Base-by-base conservation (phyloP, 1,140 invertebrate species). In the Heliconius nattereri region DNA sequence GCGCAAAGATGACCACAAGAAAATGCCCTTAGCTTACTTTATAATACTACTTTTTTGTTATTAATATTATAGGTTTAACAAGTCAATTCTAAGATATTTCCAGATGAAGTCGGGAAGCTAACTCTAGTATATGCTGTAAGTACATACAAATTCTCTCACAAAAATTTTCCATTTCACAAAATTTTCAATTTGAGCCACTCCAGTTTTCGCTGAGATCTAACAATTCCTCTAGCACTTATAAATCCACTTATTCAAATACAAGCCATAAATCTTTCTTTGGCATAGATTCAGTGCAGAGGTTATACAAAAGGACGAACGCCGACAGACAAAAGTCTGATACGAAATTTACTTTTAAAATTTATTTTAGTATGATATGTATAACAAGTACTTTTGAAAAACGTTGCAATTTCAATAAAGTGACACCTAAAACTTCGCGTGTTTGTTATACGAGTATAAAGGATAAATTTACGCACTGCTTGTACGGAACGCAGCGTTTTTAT, bases 401-500 rank as follows among this genome's bases (percentile, higher is more conserved):
- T 76, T 60, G 78, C 83, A 82, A 82, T 84, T 84, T 80, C 74
- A 40, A 79, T 82, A 84, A 84, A 82, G 79, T 78, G 81, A 84
- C 83, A 79, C 78, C 72, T 73, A 71, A 82, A 84, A 82, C 54
- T 82, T 82, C 6, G 80, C 52, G 76, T 73, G 72, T 75, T 81
- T 76, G 60, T 70, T 78, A 75, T 76, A 74, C 72, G 76, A 84
- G 52, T 75, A 75, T 78, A 80, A 80, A 52, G 76, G 77, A 82
- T 80, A 75, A 71, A 78, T 72, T 52, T 20, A 52, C 49, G 49
- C 49, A 82, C 83, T 71, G 40, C 19, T 5, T 37, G 16, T 32
- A 19, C 72, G 35, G 73, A 78, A 75, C 81, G 78, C 40, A 1
- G 81, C 78, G 72, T 82, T 78, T 78, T 35, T 35, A 35, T 45